phyloP scores from a whole-genome alignment of 2,888 invertebrate genomes.

The Ormyrus thymus region DNA sequence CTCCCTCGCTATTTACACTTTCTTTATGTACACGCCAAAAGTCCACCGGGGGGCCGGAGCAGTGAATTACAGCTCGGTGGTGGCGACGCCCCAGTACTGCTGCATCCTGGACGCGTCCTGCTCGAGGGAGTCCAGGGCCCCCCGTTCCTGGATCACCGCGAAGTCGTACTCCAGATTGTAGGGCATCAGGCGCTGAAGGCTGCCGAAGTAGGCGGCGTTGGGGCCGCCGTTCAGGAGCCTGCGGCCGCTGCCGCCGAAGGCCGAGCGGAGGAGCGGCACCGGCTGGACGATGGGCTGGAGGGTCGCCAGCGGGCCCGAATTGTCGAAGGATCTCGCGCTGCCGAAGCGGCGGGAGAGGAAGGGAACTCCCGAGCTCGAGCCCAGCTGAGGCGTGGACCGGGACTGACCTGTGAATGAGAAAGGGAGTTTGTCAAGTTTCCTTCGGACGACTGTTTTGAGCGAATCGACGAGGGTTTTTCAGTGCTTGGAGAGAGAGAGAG shows the following conservation, averaged over 20 bases:
- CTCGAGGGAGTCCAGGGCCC: constrained; percentile 84
- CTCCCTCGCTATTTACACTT: too few species aligned
- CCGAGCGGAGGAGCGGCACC: constrained; percentile 67
- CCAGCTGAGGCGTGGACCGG: constrained; percentile 72
- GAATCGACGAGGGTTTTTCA: too few species aligned
- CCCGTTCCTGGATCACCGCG: constrained; percentile 87
- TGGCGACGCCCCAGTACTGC: constrained; percentile 93
- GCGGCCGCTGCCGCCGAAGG: constrained; percentile 79
- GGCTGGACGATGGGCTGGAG: constrained; percentile 18
- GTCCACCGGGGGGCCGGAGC: too few species aligned
- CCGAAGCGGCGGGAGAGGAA: constrained; percentile 85
- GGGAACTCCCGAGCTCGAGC: constrained; percentile 63
- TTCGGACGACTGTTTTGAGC: too few species aligned
- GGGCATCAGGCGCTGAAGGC: constrained; percentile 88
- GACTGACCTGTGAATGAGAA: constrained; percentile 75
- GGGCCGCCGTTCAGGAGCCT: constrained; percentile 83
- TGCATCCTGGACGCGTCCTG: constrained; percentile 88
- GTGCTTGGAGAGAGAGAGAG: too few species aligned
- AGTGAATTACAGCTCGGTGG: constrained; percentile 83
- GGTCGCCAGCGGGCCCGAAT: constrained; percentile 4
- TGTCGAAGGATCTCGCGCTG: constrained; percentile 86
- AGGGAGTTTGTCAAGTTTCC: not conserved
- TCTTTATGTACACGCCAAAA: too few species aligned
- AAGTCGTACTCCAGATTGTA: constrained; percentile 90
- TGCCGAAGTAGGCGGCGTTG: constrained; percentile 91